Conservation (phyloP, 1,140 invertebrate genomes). For the Drosophila tani region DNA sequence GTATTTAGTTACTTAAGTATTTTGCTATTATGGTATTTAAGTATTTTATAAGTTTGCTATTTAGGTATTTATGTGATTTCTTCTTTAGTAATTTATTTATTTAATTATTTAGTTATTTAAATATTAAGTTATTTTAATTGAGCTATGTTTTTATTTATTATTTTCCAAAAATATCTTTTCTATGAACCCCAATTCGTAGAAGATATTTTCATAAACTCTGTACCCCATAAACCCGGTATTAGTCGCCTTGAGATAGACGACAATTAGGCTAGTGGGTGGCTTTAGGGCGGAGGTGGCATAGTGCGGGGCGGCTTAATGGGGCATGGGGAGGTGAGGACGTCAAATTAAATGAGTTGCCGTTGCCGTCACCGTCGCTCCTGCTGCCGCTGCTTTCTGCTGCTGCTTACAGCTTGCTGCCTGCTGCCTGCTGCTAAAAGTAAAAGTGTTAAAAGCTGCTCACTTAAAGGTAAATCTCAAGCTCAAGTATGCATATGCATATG, state of each 20-base stretch:
- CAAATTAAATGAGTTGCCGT: constrained; percentile 78
- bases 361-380: constrained; percentile 11
- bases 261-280: constrained; percentile 59
- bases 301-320: constrained; percentile 12
- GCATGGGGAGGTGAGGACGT: constrained; percentile 30
- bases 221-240: constrained; percentile 1
- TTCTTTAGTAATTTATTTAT: no score
- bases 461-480: constrained; percentile 74
- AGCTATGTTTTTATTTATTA: no score
- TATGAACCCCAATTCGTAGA: background rate
- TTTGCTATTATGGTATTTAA: no score
- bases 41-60: no score
- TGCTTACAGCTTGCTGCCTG: background rate
- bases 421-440: constrained; percentile 60
- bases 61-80: no score
- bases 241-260: constrained; percentile 75
- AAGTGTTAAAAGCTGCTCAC: constrained; percentile 78
- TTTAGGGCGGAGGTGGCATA: constrained; percentile 10
- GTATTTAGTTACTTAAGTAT: no score
- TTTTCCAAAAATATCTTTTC: no score
- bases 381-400: constrained; percentile 5
- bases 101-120: no score
- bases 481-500: constrained; percentile 29
- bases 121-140: no score
- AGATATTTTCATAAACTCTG: background rate